These are phyloP conservation scores for Caenorhabditis macrosperma DNA, from an alignment of 2,888 invertebrate genomes.

Conservation along the genomic window DNA sequence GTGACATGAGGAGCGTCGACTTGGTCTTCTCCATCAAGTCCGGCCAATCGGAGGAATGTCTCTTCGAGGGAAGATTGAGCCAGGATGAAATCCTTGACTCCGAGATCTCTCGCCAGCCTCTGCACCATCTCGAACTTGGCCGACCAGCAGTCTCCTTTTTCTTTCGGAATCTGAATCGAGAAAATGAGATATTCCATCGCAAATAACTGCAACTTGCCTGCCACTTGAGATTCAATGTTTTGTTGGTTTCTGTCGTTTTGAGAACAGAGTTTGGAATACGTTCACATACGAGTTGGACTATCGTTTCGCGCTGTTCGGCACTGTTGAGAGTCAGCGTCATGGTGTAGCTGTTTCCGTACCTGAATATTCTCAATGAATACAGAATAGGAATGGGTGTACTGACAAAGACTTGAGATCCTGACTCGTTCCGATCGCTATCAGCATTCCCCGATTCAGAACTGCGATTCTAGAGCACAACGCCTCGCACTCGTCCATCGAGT, in stretches of 20 bases:
- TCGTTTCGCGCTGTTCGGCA: slow-evolving; percentile 9
- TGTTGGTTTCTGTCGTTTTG: slow-evolving; percentile 19
- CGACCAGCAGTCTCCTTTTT: slow-evolving; percentile 32
- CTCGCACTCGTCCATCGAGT: slow-evolving; percentile 76
- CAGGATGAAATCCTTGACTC: slow-evolving; percentile 29
- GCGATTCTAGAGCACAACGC: slow-evolving; percentile 78
- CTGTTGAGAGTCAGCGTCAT: slow-evolving; percentile 58
- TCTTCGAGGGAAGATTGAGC: slow-evolving; percentile 41
- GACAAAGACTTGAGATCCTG: slow-evolving; percentile 76
- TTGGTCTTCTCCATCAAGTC: too few species aligned
- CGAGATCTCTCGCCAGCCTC: slow-evolving; percentile 22
- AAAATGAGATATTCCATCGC: too few species aligned
- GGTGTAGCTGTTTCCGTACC: slow-evolving; percentile 72
- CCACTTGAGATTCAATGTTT: slow-evolving; percentile 19
- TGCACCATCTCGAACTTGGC: slow-evolving; percentile 32
- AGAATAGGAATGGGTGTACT: too few species aligned
- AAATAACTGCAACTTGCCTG: too few species aligned
- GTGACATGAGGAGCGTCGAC: too few species aligned
- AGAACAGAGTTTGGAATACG: slow-evolving; percentile 2
- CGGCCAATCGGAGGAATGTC: slow-evolving; percentile 39
- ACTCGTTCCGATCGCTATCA: slow-evolving; percentile 76
- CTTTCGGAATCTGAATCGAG: too few species aligned
- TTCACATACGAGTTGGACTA: slow-evolving; percentile 24
- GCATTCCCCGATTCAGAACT: slow-evolving; percentile 75
- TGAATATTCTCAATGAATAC: too few species aligned